Conservation (phyloP, 2,113 vertebrate genomes). For the Octodon degus region DNA sequence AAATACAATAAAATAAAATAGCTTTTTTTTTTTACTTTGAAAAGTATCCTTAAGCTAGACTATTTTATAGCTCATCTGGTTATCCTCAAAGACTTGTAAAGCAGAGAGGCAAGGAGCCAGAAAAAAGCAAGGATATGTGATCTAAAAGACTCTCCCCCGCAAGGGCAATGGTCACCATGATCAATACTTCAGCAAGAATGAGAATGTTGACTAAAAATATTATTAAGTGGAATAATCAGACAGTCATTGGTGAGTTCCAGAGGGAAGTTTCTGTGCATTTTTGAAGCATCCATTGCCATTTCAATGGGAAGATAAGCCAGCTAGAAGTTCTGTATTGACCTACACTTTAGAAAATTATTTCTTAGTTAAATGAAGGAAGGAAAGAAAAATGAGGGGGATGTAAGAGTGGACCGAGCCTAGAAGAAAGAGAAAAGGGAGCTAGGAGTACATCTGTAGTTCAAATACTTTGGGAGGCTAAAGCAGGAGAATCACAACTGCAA, state of each 20-base stretch:
- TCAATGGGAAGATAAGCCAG: not conserved
- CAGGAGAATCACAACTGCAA: not conserved
- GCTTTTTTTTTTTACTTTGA: not conserved
- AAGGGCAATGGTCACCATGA: rapidly evolving
- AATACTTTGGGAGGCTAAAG: not conserved
- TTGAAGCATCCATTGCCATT: not conserved
- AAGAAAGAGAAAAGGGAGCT: not conserved
- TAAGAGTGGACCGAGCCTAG: not conserved
- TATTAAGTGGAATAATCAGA: not conserved
- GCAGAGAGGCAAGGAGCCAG: not conserved
- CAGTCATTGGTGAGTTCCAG: not conserved
- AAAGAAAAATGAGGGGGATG: not conserved
- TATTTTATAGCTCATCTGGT: not conserved
- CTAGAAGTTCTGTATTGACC: not conserved
- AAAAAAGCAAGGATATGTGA: not conserved
- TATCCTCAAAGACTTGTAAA: not conserved
- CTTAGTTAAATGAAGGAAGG: not conserved
- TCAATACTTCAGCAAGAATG: not conserved
- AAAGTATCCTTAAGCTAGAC: not conserved
- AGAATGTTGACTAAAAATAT: not conserved
- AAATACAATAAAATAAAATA: not conserved
- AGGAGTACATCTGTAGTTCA: not conserved
- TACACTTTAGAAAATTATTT: not conserved
- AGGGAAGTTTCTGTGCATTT: not conserved
- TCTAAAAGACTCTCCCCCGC: not conserved